Evolutionary conservation across 2,888 invertebrate genomes (phyloP), one percentile per base, ranked within the genome.

Genomic region (Cenopis cana): DNA sequence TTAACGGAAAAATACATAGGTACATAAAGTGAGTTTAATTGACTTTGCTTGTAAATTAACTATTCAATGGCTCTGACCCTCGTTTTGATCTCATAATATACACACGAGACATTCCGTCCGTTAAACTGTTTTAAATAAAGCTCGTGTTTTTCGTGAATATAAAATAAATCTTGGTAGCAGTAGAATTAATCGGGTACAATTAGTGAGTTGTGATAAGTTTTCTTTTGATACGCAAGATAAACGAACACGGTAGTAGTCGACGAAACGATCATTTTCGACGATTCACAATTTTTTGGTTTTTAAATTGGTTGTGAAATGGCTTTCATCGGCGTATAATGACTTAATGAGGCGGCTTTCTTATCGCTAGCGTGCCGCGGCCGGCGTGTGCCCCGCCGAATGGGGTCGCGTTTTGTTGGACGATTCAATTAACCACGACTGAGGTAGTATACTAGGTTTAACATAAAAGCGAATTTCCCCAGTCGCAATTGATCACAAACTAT

Each of bases 21-120:
- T 4, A 79, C 78, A 74, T 78, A 76, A 79, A 80, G 85, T 85
- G 84, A 82, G 77, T 86, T 87, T 91, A 91, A 93, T 91, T 91
- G 90, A 88, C 84, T 86, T 87, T 85, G 85, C 88, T 86, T 90
- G 89, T 91, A 85, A 89, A 90, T 89, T 89, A 88, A 87, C 86
- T 88, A 89, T 88, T 88, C 88, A 89, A 87, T 84, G 87, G 85
- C 81, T 79, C 75, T 91, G 90, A 90, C 91, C 91, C 87, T 79
- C 78, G 82, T 84, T 84, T 89, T 90, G 91, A 89, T 88, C 92
- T 88, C 88, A 86, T 89, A 89, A 89, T 80, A 88, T 85, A 76
- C 74, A 81, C 82, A 77, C 80, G 85, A 89, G 87, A 89, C 83
- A 89, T 91, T 90, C 90, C 82, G 84, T 78, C 74, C 74, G 79